These are phyloP conservation scores for Asobara japonica DNA, from an alignment of 1,140 invertebrate species.

Conservation along the genomic window DNA sequence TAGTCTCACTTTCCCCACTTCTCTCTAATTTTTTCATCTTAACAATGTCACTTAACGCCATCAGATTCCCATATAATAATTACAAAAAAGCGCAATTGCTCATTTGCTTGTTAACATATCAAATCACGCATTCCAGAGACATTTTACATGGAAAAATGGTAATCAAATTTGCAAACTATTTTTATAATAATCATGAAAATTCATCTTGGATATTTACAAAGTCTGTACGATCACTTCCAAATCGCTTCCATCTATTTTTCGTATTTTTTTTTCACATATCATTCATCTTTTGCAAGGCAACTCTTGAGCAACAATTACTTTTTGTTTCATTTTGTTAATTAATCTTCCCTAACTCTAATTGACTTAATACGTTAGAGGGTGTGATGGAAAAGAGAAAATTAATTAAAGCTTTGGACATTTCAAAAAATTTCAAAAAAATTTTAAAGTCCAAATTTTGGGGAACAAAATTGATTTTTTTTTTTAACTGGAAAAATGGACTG, in stretches of 20 bases:
- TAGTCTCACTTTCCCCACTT: background rate
- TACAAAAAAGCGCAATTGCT: background rate
- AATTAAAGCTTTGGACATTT: no score
- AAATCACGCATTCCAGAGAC: background rate
- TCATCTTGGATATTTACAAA: conserved; percentile 60
- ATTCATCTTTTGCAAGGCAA: conserved; percentile 51
- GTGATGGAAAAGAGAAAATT: background rate
- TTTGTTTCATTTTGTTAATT: conserved; percentile 32
- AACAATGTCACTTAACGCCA: no score
- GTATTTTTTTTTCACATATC: background rate
- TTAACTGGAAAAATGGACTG: no score
- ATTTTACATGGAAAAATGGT: conserved; percentile 25
- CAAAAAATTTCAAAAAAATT: no score
- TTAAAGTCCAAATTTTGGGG: no score
- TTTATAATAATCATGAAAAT: conserved; percentile 44
- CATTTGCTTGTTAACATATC: no score
- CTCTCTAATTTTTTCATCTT: no score
- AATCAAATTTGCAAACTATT: conserved; percentile 49
- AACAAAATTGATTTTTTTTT: no score
- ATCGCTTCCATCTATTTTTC: conserved; percentile 39
- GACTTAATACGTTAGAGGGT: conserved; percentile 21
- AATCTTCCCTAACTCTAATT: conserved; percentile 31
- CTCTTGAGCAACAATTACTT: conserved; percentile 56
- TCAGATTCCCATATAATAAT: background rate
- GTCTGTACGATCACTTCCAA: conserved; percentile 53